Conservation (phyloP, 2,888 invertebrate species). For the Melangyna quadrimaculata region DNA sequence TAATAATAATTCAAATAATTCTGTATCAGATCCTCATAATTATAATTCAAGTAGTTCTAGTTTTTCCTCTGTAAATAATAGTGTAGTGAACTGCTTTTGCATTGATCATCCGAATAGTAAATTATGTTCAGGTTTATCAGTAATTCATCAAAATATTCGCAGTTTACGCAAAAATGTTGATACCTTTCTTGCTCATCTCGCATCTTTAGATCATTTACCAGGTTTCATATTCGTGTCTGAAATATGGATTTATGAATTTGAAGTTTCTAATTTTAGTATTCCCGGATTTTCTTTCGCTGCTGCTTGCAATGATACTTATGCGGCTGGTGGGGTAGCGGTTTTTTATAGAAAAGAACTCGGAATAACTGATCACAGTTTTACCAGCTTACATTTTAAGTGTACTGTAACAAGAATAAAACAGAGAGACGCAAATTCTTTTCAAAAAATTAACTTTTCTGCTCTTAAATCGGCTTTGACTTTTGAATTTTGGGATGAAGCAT, state of each 20-base stretch:
- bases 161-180: conserved; percentile 1
- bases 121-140: not conserved
- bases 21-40: not conserved
- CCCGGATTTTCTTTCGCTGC: not conserved
- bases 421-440: too few relatives aligned
- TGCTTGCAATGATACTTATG: not conserved
- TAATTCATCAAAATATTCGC: not conserved
- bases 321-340: not conserved
- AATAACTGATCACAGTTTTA: too few relatives aligned
- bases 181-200: conserved; percentile 11
- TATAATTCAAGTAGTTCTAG: not conserved
- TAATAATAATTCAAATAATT: not conserved
- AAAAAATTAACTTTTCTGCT: too few relatives aligned
- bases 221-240: conserved; percentile 12
- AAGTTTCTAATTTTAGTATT: not conserved
- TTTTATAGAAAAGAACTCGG: not conserved
- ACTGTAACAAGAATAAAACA: too few relatives aligned
- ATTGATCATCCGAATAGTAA: not conserved
- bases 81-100: not conserved
- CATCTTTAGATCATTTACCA: conserved; percentile 6
- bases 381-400: too few relatives aligned
- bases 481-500: too few relatives aligned
- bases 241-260: not conserved
- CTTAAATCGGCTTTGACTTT: too few relatives aligned
- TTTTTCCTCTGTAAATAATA: not conserved